phyloP scores from a whole-genome alignment of 2,888 invertebrate species.

The Salticus scenicus region DNA sequence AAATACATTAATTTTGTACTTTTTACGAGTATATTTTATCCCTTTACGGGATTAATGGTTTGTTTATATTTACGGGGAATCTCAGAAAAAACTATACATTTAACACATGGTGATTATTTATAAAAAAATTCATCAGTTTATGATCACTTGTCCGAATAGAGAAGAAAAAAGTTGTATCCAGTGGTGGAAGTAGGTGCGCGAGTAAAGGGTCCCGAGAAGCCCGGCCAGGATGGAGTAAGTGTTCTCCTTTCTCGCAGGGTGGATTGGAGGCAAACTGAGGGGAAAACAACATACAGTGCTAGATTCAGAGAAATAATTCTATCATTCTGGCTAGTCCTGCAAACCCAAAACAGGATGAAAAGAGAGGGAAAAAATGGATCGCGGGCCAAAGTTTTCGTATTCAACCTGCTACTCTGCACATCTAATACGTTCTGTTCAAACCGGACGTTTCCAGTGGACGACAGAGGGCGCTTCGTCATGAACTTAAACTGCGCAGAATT shows the following conservation, averaged over 20 bases:
- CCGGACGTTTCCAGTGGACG: slow-evolving; percentile 54
- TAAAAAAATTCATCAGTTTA: too few species aligned
- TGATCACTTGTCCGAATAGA: neutral
- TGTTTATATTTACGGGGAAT: too few species aligned
- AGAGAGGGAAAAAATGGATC: slow-evolving; percentile 22
- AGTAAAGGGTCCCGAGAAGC: slow-evolving; percentile 38
- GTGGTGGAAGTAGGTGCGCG: slow-evolving; percentile 35
- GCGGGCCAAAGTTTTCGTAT: slow-evolving; percentile 57
- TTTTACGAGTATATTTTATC: too few species aligned
- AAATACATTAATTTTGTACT: too few species aligned
- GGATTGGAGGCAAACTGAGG: slow-evolving; percentile 1
- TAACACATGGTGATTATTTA: too few species aligned
- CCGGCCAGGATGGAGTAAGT: slow-evolving; percentile 3
- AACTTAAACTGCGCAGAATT: slow-evolving; percentile 67
- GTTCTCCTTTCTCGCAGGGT: slow-evolving; percentile 16
- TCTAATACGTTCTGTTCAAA: slow-evolving; percentile 35
- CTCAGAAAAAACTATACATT: too few species aligned
- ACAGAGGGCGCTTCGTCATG: slow-evolving; percentile 44
- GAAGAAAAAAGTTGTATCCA: slow-evolving; percentile 49
- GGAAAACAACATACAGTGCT: slow-evolving; percentile 39
- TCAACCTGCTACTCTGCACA: slow-evolving; percentile 55
- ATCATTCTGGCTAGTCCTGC: slow-evolving; percentile 36
- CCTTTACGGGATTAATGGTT: too few species aligned
- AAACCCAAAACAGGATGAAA: slow-evolving; percentile 8
- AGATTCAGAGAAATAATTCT: slow-evolving; percentile 29